Base-by-base conservation (phyloP, 2,113 vertebrate species). In the Pygoscelis antarcticus region DNA sequence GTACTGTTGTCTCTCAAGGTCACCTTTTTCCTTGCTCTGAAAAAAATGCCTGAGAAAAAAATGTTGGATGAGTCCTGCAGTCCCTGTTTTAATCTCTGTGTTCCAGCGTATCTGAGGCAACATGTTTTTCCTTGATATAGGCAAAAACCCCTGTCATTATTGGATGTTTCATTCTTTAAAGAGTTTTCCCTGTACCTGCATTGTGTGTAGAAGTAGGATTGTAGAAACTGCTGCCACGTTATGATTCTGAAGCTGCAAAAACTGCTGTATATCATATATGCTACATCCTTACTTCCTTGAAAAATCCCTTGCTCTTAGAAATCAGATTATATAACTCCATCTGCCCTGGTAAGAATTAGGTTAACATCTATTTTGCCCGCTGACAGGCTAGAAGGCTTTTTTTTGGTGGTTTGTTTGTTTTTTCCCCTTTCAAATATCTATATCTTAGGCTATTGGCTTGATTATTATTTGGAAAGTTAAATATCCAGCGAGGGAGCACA, bases 271-370 rank as follows among this genome's bases (percentile, higher is more conserved):
- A 69, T 64, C 27, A 30, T 51, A 49, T 49, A 16, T 49, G 46
- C 42, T 57, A 76, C 83, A 90, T 66, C 21, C 58, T 54, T 51
- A 20, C 21, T 92, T 76, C 72, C 21, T 62, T 71, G 76, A 90
- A 91, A 93, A 93, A 88, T 54, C 79, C 8, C n/a, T 52, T 83
- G 26, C 61, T 89, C 61, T 62, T 91, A 52, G 72, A 96, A 93
- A 93, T 89, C 76, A 95, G 81, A 78, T 89, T 95, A 87, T 60
- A 14, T 26, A 75, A 52, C 77, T 82, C 87, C 77, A 77, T 90
- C 82, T 95, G 89, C 40, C 66, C 74, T 65, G 25, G 11, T 62
- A 80, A 72, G 87, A 93, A 94, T 58, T 96, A 87, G 74, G 57
- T 85, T 96, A 93, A 52, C 44, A 22, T 90, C n/a, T 68, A 87